phyloP scores from a whole-genome alignment of 2,888 invertebrate species.

The Scelioninae gen. 1 region DNA sequence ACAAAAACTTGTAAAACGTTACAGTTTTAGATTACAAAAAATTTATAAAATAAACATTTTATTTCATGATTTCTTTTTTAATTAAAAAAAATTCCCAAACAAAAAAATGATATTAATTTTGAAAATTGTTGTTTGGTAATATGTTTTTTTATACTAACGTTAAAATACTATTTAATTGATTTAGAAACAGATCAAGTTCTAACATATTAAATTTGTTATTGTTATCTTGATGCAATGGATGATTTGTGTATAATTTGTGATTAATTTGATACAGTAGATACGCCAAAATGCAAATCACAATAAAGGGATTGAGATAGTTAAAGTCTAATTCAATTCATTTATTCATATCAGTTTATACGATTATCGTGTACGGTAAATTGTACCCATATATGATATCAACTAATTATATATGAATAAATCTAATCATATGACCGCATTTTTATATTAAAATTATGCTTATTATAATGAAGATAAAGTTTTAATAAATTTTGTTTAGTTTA shows the following conservation, averaged over 20 bases:
- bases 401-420: constrained; percentile 14
- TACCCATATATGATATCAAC: constrained; percentile 9
- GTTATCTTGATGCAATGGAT: constrained; percentile 39
- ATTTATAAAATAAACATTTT: too few relatives aligned
- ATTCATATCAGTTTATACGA: constrained; percentile 30
- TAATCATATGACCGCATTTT: background rate
- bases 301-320: constrained; percentile 52
- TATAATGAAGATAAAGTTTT: background rate
- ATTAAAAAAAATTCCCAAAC: background rate
- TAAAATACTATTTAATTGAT: constrained; percentile 28
- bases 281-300: constrained; percentile 49
- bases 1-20: too few relatives aligned
- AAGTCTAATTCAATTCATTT: constrained; percentile 55
- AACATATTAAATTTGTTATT: constrained; percentile 38
- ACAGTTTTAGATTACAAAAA: too few relatives aligned
- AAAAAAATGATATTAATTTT: constrained; percentile 2
- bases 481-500: background rate
- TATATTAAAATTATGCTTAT: background rate
- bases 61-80: background rate
- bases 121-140: background rate
- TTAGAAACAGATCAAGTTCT: constrained; percentile 1
- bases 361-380: constrained; percentile 12
- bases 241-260: constrained; percentile 56
- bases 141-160: background rate
- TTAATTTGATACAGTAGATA: constrained; percentile 43